Evolutionary conservation across 2,888 invertebrate species (phyloP), one percentile per base, ranked within the genome.

Genomic region (Entomobrya proxima): DNA sequence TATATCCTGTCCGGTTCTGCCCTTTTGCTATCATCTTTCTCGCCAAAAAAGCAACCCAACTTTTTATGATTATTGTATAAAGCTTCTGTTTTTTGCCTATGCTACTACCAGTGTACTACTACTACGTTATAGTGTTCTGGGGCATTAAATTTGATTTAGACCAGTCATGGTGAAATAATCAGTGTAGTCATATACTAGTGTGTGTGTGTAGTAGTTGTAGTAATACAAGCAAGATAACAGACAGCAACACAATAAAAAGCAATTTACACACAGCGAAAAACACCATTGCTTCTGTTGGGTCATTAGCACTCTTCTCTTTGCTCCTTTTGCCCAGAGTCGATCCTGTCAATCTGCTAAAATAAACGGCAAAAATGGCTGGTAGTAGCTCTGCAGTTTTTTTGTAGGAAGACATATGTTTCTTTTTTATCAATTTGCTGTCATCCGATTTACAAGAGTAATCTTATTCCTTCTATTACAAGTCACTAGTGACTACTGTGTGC

Each of bases 351-450:
- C n/a, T n/a, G n/a, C n/a, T n/a, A n/a, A n/a, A n/a, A n/a, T n/a
- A n/a, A n/a, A n/a, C n/a, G n/a, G n/a, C n/a, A n/a, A n/a, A n/a
- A n/a, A n/a, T n/a, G n/a, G n/a, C n/a, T n/a, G n/a, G n/a, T n/a
- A n/a, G n/a, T n/a, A n/a, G n/a, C n/a, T n/a, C 21, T 13, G 21
- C 32, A 15, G 61, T 32, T n/a, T 15, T 3, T 3, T 27, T 32
- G 64, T 18, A 67, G 37, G 74, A 52, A 74, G 75, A 55, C 75
- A 55, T 75, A 52, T 75, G 75, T 55, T 75, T 67, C 67, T 44
- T 67, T n/a, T 75, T 75, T 75, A 75, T 75, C 55, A 75, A 75
- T 75, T 75, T 75, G 52, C 75, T 75, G 75, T 37, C 52, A 75
- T 52, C 75, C 75, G 55, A 75, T 75, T 75, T 75, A 75, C 35